phyloP scores from a whole-genome alignment of 2,113 vertebrate species.

The Microcebus ravelobensis region DNA sequence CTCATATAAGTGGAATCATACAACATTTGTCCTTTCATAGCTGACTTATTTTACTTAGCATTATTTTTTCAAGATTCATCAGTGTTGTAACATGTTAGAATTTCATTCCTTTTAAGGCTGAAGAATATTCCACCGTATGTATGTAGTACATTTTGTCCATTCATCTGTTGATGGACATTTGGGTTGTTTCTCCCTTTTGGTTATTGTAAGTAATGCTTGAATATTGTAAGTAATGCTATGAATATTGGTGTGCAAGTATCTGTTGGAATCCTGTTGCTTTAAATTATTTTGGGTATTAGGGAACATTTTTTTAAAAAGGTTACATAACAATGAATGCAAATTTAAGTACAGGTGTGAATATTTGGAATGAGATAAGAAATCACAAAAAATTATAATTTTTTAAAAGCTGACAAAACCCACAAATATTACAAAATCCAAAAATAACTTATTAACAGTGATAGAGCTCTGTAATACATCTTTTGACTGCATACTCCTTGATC shows the following conservation, averaged over 20 bases:
- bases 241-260: neutral
- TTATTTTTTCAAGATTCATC: no score
- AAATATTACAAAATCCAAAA: neutral
- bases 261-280: neutral
- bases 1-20: no score
- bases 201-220: no score
- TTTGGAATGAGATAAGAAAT: neutral
- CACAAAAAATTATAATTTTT: neutral
- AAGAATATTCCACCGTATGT: no score
- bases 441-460: neutral
- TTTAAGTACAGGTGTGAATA: neutral
- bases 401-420: neutral
- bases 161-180: no score
- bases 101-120: no score
- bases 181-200: no score
- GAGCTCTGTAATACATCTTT: neutral
- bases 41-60: no score
- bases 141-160: no score
- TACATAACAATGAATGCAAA: neutral
- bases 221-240: neutral
- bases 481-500: neutral
- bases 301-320: neutral
- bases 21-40: no score
- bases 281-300: neutral
- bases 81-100: no score